phyloP scores from a whole-genome alignment of 1,140 invertebrate genomes.

The Melitaea cinxia region DNA sequence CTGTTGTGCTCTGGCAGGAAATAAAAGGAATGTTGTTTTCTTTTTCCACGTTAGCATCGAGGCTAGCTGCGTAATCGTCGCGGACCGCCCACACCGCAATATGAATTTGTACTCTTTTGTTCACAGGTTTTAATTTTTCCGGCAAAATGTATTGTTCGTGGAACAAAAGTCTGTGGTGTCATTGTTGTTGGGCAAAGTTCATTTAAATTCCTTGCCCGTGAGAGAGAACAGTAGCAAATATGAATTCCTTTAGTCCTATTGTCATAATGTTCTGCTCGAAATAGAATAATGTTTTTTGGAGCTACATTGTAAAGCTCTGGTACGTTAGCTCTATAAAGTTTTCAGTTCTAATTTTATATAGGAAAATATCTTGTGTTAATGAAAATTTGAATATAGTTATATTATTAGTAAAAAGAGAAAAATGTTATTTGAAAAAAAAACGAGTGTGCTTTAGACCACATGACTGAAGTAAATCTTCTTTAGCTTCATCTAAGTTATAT shows the following conservation, averaged over 20 bases:
- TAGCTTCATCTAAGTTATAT: too few relatives aligned
- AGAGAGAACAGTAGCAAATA: slow-evolving; percentile 77
- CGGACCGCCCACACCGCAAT: slow-evolving; percentile 59
- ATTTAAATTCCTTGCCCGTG: slow-evolving; percentile 77
- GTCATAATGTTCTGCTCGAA: slow-evolving; percentile 64
- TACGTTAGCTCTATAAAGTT: slow-evolving; percentile 15
- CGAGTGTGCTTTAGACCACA: too few relatives aligned
- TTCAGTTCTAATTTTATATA: slow-evolving; percentile 2
- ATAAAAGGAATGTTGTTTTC: slow-evolving; percentile 26
- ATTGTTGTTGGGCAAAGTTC: slow-evolving; percentile 78
- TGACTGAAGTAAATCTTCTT: too few relatives aligned
- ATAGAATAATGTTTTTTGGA: slow-evolving; percentile 61
- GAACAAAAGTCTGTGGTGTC: slow-evolving; percentile 76
- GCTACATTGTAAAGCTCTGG: slow-evolving; percentile 18
- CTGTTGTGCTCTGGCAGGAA: slow-evolving; percentile 6
- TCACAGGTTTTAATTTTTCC: slow-evolving; percentile 74
- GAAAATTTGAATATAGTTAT: not conserved
- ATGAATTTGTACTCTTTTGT: slow-evolving; percentile 79
- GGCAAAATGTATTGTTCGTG: slow-evolving; percentile 76
- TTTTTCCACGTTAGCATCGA: slow-evolving; percentile 25
- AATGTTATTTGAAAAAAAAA: too few relatives aligned
- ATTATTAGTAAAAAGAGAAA: not conserved
- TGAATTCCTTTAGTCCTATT: slow-evolving; percentile 75
- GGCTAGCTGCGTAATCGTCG: slow-evolving; percentile 49
- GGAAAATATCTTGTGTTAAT: slow-evolving; percentile 10